Conservation (phyloP, 2,797 vertebrate species). For the Danio choprae region DNA sequence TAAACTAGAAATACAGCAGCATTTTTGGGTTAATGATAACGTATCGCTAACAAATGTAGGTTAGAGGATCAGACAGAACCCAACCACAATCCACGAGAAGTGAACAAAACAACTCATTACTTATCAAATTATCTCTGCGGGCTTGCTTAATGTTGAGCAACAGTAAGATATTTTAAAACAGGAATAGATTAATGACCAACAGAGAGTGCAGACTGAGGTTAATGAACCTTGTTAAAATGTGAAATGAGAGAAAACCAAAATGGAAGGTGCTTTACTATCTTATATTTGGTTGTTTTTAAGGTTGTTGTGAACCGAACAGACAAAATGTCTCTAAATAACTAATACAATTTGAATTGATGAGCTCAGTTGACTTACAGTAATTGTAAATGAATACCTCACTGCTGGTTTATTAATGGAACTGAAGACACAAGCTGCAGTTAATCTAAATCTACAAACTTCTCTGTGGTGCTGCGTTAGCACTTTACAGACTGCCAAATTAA, state of each 20-base stretch:
- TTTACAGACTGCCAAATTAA: slow-evolving; percentile 1
- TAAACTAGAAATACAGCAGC: slow-evolving; percentile 16
- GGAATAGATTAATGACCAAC: slow-evolving; percentile 17
- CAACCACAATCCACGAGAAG: neutral
- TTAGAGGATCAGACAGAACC: slow-evolving; percentile 7
- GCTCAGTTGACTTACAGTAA: slow-evolving; percentile 28
- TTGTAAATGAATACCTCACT: neutral
- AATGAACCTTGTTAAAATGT: slow-evolving; percentile 27
- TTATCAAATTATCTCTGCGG: slow-evolving; percentile 11
- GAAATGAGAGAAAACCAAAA: neutral
- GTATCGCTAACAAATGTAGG: slow-evolving; percentile 15
- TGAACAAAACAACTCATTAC: slow-evolving; percentile 12
- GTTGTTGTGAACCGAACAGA: neutral
- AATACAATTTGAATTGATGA: neutral
- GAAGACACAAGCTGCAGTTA: slow-evolving; percentile 20
- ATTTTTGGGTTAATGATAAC: slow-evolving; percentile 31
- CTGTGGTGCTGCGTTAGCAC: neutral
- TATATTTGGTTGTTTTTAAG: neutral
- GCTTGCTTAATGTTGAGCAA: slow-evolving; percentile 32
- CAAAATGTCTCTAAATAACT: neutral
- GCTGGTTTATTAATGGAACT: neutral
- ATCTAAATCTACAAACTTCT: slow-evolving; percentile 18
- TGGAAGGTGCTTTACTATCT: neutral
- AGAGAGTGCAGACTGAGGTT: slow-evolving; percentile 16
- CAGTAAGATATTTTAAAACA: slow-evolving; percentile 13